phyloP scores from a whole-genome alignment of 2,113 vertebrate species.

The Chionomys nivalis region DNA sequence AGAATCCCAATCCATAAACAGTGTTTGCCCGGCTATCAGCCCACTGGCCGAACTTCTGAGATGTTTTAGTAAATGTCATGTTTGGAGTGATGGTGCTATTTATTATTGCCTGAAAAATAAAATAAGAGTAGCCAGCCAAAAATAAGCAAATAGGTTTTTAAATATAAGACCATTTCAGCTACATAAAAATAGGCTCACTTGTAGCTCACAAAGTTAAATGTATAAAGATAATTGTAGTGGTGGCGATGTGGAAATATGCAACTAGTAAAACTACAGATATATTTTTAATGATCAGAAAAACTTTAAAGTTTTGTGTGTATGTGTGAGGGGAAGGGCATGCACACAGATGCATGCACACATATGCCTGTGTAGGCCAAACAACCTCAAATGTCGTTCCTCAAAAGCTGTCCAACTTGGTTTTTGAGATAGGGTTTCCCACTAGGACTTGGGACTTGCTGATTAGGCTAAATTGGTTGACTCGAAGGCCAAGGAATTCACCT shows the following conservation, averaged over 20 bases:
- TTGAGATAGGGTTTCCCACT: not conserved
- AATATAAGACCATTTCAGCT: conserved; percentile 11
- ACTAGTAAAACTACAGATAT: conserved; percentile 29
- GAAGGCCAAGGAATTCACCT: not conserved
- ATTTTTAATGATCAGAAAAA: not conserved
- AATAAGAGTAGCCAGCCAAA: conserved; percentile 29
- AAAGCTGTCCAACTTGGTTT: not conserved
- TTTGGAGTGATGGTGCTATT: conserved; percentile 99
- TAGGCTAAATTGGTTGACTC: not conserved
- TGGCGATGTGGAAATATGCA: not conserved
- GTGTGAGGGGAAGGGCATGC: not conserved
- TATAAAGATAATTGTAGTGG: not conserved
- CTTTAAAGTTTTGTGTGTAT: not conserved
- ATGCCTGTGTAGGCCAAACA: not conserved
- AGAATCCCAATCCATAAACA: conserved; percentile 99
- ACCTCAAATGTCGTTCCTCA: not conserved
- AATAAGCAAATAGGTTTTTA: conserved; percentile 1
- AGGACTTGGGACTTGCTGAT: not conserved
- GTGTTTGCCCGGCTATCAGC: conserved; percentile 99
- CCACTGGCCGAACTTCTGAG: conserved; percentile 99
- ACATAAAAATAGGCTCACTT: conserved; percentile 12
- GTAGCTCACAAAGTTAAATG: not conserved
- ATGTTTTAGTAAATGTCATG: conserved; percentile 99
- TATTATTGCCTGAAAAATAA: conserved; percentile 96
- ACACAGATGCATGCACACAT: too few relatives aligned